Conservation (phyloP, 2,888 invertebrate genomes). For the Meiosimyza decipiens region DNA sequence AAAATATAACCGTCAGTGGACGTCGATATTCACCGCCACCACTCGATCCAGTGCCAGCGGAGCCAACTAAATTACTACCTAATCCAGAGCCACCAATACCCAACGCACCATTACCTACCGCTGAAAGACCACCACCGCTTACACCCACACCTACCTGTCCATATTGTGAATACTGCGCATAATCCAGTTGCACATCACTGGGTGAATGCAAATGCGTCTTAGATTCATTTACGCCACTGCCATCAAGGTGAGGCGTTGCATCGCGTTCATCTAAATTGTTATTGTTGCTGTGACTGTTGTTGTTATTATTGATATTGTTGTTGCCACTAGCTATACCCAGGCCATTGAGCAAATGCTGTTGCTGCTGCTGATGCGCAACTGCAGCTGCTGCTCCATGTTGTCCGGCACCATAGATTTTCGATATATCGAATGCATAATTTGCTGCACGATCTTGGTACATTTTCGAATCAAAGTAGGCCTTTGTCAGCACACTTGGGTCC, state of each 20-base stretch:
- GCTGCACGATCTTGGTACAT: constrained; percentile 67
- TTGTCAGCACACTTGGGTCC: constrained; percentile 67
- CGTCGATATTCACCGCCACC: constrained; percentile 64
- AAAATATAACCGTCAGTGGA: constrained; percentile 67
- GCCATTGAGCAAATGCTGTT: constrained; percentile 61
- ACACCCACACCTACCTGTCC: constrained; percentile 54
- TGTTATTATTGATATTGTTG: constrained; percentile 51
- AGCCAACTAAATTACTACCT: constrained; percentile 43
- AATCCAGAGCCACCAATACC: constrained; percentile 41
- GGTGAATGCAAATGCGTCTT: constrained; percentile 64
- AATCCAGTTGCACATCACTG: constrained; percentile 62
- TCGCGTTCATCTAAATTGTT: constrained; percentile 63
- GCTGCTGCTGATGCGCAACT: constrained; percentile 61
- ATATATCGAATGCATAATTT: constrained; percentile 67
- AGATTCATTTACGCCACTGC: constrained; percentile 50
- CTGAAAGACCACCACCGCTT: constrained; percentile 42
- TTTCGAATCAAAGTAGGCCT: constrained; percentile 67
- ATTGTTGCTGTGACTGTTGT: constrained; percentile 55
- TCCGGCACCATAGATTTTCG: constrained; percentile 66
- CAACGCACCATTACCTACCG: constrained; percentile 38
- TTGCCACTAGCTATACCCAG: constrained; percentile 49
- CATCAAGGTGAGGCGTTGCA: constrained; percentile 63
- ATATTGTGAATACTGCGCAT: constrained; percentile 62
- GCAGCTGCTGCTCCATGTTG: constrained; percentile 59
- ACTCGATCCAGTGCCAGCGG: constrained; percentile 41